Conservation (phyloP, 2,113 vertebrate species). For the Mormyrus iriodes region DNA sequence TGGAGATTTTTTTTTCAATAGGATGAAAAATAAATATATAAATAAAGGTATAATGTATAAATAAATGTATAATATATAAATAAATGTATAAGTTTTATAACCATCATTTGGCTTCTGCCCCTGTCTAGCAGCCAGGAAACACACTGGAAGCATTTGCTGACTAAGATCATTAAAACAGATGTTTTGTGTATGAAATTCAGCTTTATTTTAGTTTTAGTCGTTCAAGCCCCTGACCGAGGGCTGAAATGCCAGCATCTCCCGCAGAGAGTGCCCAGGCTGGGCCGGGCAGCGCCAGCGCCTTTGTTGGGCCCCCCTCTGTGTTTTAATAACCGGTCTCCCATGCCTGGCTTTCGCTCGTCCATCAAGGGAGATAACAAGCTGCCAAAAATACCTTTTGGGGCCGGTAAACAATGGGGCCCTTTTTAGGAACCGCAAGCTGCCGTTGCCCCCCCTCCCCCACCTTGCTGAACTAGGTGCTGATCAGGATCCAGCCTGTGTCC, state of each 20-base stretch:
- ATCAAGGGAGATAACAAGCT: constrained; percentile 2
- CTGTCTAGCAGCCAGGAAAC: neutral
- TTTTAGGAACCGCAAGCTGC: neutral
- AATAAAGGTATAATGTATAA: no score
- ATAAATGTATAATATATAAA: no score
- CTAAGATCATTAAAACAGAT: neutral
- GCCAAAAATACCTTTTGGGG: constrained; percentile 9
- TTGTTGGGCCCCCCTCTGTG: neutral
- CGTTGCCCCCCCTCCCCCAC: neutral
- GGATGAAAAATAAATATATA: neutral
- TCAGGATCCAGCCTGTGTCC: neutral
- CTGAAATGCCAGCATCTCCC: neutral
- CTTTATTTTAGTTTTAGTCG: neutral
- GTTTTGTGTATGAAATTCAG: neutral
- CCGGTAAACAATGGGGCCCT: neutral
- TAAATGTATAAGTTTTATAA: neutral
- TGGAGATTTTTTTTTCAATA: neutral
- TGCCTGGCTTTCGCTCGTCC: neutral
- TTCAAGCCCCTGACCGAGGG: neutral
- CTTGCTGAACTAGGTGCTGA: no score
- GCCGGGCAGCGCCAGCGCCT: neutral
- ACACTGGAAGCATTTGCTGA: neutral
- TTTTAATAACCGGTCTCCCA: neutral
- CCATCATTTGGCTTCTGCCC: neutral
- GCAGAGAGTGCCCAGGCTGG: neutral